phyloP scores from a whole-genome alignment of 2,797 vertebrate species.

The Austrolebias charrua region DNA sequence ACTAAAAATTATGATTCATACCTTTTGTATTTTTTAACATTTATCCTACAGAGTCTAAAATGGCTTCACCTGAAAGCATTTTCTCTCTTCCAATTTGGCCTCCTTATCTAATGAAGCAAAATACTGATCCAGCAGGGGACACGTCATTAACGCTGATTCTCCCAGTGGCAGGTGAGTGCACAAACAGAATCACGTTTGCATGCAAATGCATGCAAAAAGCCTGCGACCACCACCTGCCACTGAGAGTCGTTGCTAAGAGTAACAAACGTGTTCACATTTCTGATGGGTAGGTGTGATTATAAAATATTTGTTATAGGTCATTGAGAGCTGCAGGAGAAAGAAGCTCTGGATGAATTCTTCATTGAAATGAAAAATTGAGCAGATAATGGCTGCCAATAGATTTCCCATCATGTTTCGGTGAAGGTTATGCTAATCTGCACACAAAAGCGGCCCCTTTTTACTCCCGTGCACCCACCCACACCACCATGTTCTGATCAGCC shows the following conservation, averaged over 20 bases:
- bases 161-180: slow-evolving; percentile 7
- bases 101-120: slow-evolving; percentile 50
- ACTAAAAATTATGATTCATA: no score
- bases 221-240: slow-evolving; percentile 12
- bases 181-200: slow-evolving; percentile 8
- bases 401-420: slow-evolving; percentile 25
- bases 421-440: slow-evolving; percentile 14
- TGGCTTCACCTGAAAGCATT: slow-evolving; percentile 20
- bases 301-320: slow-evolving; percentile 30
- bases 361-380: slow-evolving; percentile 42
- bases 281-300: slow-evolving; percentile 34
- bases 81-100: background rate
- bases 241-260: slow-evolving; percentile 55
- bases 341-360: slow-evolving; percentile 31
- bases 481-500: slow-evolving; percentile 10
- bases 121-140: slow-evolving; percentile 51
- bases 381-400: slow-evolving; percentile 39
- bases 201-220: slow-evolving; percentile 21
- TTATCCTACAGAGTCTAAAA: slow-evolving; percentile 14
- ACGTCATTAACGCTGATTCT: slow-evolving; percentile 38
- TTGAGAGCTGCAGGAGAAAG: slow-evolving; percentile 23
- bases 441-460: slow-evolving; percentile 3
- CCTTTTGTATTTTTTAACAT: slow-evolving; percentile 9
- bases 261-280: slow-evolving; percentile 46
- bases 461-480: slow-evolving; percentile 19